A percentile compares a stretch with the other conserved stretches of the same genome.
phyloP scores from a whole-genome alignment of 2,888 invertebrate genomes.

The Boloria selene region DNA sequence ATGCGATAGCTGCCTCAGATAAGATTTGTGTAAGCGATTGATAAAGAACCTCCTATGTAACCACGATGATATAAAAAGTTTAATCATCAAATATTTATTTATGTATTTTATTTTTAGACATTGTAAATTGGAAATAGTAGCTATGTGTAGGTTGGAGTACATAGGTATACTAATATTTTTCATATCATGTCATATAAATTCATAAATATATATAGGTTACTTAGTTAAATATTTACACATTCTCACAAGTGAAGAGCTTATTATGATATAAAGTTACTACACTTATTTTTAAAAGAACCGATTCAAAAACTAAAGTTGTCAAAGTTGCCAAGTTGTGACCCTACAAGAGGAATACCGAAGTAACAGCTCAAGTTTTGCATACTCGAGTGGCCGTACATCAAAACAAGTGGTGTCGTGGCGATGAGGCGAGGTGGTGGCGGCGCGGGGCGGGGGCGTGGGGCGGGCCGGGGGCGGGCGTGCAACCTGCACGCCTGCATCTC shows the following conservation, averaged over 20 bases:
- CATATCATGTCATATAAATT: no score
- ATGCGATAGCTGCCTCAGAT: conserved; percentile 26
- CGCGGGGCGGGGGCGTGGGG: conserved; percentile 59
- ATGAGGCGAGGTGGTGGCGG: conserved; percentile 49
- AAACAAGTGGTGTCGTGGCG: conserved; percentile 71
- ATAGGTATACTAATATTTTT: no score
- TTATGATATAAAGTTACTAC: no score
- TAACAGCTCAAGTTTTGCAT: conserved; percentile 65
- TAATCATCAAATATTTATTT: conserved; percentile 16
- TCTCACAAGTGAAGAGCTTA: no score
- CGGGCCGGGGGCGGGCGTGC: conserved; percentile 74
- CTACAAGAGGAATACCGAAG: conserved; percentile 43
- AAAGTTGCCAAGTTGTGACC: conserved; percentile 36
- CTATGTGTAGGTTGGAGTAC: no score
- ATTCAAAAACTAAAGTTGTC: conserved; percentile 32
- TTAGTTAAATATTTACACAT: no score
- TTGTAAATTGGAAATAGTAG: not conserved
- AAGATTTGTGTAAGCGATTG: conserved; percentile 26
- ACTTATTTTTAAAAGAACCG: conserved; percentile 20
- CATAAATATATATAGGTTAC: no score
- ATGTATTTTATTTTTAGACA: not conserved
- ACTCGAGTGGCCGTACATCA: conserved; percentile 77
- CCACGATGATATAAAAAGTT: conserved; percentile 9
- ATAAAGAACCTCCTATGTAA: conserved; percentile 18
- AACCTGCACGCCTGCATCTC: conserved; percentile 49